Evolutionary conservation across 2,888 invertebrate species (phyloP).

Genomic region (Cephus runcator): DNA sequence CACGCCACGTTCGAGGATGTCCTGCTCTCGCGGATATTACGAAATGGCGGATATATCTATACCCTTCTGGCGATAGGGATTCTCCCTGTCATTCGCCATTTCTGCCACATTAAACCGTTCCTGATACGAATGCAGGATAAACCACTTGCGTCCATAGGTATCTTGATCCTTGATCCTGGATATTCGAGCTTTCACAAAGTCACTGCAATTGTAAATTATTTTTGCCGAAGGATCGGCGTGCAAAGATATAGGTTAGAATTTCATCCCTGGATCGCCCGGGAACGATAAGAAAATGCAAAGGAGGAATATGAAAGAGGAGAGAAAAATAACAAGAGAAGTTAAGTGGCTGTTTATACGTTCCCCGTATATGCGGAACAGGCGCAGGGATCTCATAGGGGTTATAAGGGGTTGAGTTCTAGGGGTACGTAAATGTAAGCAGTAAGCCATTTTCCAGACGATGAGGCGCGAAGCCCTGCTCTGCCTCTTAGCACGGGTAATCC

Average conservation of each 20-base stretch:
- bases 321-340: conserved; percentile 35
- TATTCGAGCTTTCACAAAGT: background rate
- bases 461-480: conserved; percentile 63
- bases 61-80: background rate
- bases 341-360: conserved; percentile 51
- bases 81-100: background rate
- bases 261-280: conserved; percentile 12
- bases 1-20: conserved; percentile 29
- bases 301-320: conserved; percentile 4
- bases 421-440: conserved; percentile 62
- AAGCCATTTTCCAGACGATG: conserved; percentile 67
- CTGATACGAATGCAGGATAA: background rate
- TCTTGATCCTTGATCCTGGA: background rate
- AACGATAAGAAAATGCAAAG: conserved; percentile 10
- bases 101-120: background rate
- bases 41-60: conserved; percentile 38
- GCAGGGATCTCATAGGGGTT: background rate
- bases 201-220: background rate
- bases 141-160: background rate
- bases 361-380: background rate
- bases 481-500: conserved; percentile 62
- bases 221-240: background rate
- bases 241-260: background rate
- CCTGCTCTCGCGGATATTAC: conserved; percentile 46
- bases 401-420: conserved; percentile 15